A percentile compares a stretch with the other conserved stretches of the same genome.
Evolutionary conservation across 2,888 invertebrate species (phyloP).

Genomic region (Holacanthella duospinosa): DNA sequence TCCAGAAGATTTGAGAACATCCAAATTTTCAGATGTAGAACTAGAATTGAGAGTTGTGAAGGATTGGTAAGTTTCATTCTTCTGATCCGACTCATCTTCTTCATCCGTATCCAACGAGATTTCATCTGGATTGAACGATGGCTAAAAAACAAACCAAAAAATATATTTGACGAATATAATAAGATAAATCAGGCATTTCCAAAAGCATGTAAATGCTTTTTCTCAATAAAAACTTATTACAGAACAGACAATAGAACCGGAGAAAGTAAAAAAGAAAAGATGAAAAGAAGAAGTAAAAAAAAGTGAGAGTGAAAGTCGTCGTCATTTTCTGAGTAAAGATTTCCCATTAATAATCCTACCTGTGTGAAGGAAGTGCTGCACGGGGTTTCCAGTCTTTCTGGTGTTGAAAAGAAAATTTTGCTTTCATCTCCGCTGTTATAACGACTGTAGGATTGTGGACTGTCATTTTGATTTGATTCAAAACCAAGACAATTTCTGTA

Average conservation of each 20-base stretch:
- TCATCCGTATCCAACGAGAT: constrained; percentile 38
- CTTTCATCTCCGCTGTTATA: neutral
- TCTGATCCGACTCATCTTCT: constrained; percentile 5
- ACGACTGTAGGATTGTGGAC: neutral
- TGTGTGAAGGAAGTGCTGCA: constrained; percentile 18
- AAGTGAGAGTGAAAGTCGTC: no score
- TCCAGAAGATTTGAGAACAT: neutral
- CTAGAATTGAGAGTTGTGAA: neutral
- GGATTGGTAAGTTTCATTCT: neutral
- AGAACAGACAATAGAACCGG: no score
- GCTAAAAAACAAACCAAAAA: constrained; percentile 16
- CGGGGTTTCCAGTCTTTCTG: constrained; percentile 27
- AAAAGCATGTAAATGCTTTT: no score
- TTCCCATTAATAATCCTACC: no score
- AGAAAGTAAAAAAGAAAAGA: neutral
- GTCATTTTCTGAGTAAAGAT: no score
- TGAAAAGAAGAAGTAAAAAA: no score
- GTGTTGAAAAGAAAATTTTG: neutral
- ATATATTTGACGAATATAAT: no score
- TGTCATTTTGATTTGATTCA: neutral
- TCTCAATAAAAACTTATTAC: neutral
- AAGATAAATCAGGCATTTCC: neutral
- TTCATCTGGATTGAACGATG: constrained; percentile 39
- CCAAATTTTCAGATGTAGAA: neutral
- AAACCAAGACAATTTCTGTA: no score